phyloP scores from a whole-genome alignment of 2,888 invertebrate species.

The Sinohyriopsis cumingii region DNA sequence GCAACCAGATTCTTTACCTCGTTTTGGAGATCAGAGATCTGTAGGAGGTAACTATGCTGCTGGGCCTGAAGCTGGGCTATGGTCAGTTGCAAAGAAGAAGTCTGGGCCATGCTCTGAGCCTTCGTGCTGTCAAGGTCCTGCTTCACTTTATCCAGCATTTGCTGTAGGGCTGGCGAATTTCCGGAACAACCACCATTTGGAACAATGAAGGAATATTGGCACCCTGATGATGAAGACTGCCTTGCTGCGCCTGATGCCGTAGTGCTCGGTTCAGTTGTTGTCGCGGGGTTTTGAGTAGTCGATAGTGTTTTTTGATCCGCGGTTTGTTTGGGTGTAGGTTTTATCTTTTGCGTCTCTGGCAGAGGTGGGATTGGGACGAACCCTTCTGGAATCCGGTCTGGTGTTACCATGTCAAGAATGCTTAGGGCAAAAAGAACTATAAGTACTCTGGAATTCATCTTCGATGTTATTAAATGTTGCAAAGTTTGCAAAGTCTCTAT shows the following conservation, averaged over 20 bases:
- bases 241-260: not conserved
- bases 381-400: constrained; percentile 17
- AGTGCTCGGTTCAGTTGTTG: constrained; percentile 1
- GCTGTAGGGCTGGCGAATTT: constrained; percentile 31
- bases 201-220: constrained; percentile 32
- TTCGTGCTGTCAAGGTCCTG: constrained; percentile 35
- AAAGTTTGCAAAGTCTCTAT: no score
- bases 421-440: not conserved
- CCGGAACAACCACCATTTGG: constrained; percentile 32
- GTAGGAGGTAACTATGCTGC: constrained; percentile 31
- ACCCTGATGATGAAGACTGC: constrained; percentile 10
- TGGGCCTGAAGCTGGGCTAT: constrained; percentile 23
- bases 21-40: constrained; percentile 39
- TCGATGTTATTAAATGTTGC: not conserved
- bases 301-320: no score
- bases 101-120: constrained; percentile 38
- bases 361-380: constrained; percentile 32
- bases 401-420: not conserved
- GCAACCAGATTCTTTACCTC: constrained; percentile 31
- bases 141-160: constrained; percentile 26
- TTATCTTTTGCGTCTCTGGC: constrained; percentile 3
- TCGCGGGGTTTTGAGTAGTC: not conserved
- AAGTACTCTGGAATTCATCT: constrained; percentile 11
- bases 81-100: constrained; percentile 31
- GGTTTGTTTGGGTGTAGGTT: no score